A percentile compares a stretch with the other conserved stretches of the same genome.
These are phyloP conservation scores for Perizoma affinitatum DNA, from an alignment of 2,888 invertebrate genomes.

Conservation along the genomic window DNA sequence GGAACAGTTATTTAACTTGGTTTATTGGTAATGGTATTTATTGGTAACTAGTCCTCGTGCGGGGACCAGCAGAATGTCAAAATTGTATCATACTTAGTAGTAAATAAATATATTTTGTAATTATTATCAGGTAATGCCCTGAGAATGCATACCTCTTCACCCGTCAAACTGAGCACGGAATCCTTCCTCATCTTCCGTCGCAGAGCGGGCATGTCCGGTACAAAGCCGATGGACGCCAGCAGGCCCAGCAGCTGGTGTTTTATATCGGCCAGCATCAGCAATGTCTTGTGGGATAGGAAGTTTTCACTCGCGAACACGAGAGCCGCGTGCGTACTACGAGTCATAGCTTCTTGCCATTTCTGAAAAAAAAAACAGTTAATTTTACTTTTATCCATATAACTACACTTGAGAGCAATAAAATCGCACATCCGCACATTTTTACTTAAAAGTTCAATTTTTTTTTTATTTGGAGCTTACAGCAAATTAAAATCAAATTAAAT, in stretches of 20 bases:
- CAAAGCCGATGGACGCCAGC: slow-evolving; percentile 91
- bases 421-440: too few relatives aligned
- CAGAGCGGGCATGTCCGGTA: slow-evolving; percentile 86
- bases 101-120: too few relatives aligned
- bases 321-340: slow-evolving; percentile 88
- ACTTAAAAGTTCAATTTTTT: too few relatives aligned
- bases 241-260: slow-evolving; percentile 92
- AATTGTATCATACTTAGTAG: too few relatives aligned
- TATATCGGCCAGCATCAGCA: slow-evolving; percentile 93
- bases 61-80: too few relatives aligned
- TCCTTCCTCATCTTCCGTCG: slow-evolving; percentile 84
- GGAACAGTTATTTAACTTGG: too few relatives aligned
- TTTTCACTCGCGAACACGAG: slow-evolving; percentile 92
- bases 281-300: slow-evolving; percentile 91
- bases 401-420: too few relatives aligned
- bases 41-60: too few relatives aligned
- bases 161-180: slow-evolving; percentile 86
- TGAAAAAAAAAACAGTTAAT: slow-evolving; percentile 52
- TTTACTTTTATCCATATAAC: background rate
- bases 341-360: slow-evolving; percentile 91
- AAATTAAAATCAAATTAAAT: too few relatives aligned
- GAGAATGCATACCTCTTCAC: slow-evolving; percentile 78
- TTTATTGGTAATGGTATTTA: too few relatives aligned
- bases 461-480: too few relatives aligned
- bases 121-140: too few relatives aligned